These are phyloP conservation scores for Danio tinwini DNA, from an alignment of 2,797 vertebrate genomes.

Conservation along the genomic window DNA sequence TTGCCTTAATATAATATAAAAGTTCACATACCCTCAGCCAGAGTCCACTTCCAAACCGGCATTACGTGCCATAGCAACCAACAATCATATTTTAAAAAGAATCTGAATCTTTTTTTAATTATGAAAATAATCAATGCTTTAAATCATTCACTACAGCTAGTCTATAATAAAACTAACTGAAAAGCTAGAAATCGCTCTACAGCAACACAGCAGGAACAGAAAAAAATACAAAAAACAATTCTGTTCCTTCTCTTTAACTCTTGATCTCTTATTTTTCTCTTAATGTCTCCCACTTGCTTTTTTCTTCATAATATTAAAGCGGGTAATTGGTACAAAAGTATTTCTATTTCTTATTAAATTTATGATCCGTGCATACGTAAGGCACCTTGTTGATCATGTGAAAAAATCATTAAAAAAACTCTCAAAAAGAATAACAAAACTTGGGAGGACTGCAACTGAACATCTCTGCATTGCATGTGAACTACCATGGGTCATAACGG, in stretches of 20 bases:
- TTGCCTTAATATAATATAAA: slow-evolving; percentile 93
- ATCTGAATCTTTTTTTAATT: slow-evolving; percentile 72
- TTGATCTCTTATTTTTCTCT: slow-evolving; percentile 58
- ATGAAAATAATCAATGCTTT: slow-evolving; percentile 70
- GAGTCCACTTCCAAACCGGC: slow-evolving; percentile 70
- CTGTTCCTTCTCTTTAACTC: slow-evolving; percentile 75
- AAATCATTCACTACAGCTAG: slow-evolving; percentile 74
- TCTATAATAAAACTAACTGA: slow-evolving; percentile 66
- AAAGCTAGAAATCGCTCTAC: slow-evolving; percentile 65
- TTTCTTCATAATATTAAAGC: slow-evolving; percentile 85
- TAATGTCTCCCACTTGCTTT: slow-evolving; percentile 64
- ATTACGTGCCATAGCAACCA: slow-evolving; percentile 83
- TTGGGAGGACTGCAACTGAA: slow-evolving; percentile 63
- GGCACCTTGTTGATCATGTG: slow-evolving; percentile 89
- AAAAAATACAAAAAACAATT: slow-evolving; percentile 72
- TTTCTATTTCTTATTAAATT: slow-evolving; percentile 88
- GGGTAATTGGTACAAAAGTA: slow-evolving; percentile 88
- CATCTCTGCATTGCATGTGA: slow-evolving; percentile 42
- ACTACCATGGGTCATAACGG: slow-evolving; percentile 32
- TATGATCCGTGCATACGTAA: slow-evolving; percentile 85
- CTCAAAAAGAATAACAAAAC: slow-evolving; percentile 70
- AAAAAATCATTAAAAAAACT: slow-evolving; percentile 60
- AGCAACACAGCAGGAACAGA: slow-evolving; percentile 65
- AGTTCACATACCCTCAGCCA: slow-evolving; percentile 77
- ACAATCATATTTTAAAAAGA: slow-evolving; percentile 81